Evolutionary conservation across 2,113 vertebrate species (phyloP), one percentile per base, ranked within the genome.

Genomic region (Gallinago undulata): DNA sequence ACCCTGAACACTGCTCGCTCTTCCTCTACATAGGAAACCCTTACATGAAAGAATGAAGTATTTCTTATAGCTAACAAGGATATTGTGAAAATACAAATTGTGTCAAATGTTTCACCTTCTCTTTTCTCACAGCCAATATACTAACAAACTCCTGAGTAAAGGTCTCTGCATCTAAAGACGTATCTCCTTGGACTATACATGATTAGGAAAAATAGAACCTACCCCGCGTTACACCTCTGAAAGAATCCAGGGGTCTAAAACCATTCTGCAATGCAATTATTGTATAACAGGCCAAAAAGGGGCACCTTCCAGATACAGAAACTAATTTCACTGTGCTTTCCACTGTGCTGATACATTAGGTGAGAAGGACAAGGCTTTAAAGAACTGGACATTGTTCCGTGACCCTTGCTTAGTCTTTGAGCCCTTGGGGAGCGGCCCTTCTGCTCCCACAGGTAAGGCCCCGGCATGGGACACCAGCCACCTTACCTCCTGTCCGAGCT

Each of bases 391-490:
- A 47, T 18, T 4, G 8, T 27, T 66, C 62, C 22, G 7, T 1
- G 3, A 11, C 2, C n/a, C 22, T 13, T 6, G 11, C 14, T 2
- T 0, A 25, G 8, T 19, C 16, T 9, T 57, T 3, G n/a, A 3
- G n/a, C 33, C 31, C 50, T 17, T 28, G 47, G 24, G 11, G 16
- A 37, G 4, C 33, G 6, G 5, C 7, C 21, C 48, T 72, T 33
- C 15, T 4, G 11, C n/a, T 3, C 31, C 37, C 12, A 33, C 1
- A 23, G 35, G 27, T 18, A 31, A 67, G 10, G 19, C 23, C 37
- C 3, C 3, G 13, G 31, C 33, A 11, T 0, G 1, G 63, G 30
- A 30, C 19, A 45, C 8, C 64, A 33, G 45, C 56, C 23, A 24
- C 4, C 24, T 25, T 10, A 21, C 6, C 48, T 68, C 33, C 9